A percentile compares a stretch with the other conserved stretches of the same genome.
These are phyloP conservation scores for Siniperca scherzeri DNA, from an alignment of 2,797 vertebrate species.

Conservation along the genomic window DNA sequence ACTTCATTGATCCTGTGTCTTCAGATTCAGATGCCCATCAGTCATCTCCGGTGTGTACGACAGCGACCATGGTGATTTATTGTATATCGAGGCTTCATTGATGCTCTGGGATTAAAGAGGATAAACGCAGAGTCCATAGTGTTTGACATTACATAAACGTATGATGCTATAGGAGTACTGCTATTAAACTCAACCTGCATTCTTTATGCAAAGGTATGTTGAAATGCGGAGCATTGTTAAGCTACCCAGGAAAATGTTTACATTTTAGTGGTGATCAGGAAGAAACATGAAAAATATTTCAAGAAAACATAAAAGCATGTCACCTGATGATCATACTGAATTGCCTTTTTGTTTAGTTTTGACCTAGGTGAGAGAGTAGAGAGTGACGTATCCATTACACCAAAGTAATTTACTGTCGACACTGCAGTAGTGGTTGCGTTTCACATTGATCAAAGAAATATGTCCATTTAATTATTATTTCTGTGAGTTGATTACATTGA, in stretches of 20 bases:
- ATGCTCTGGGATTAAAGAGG: constrained; percentile 11
- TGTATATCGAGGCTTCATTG: constrained; percentile 8
- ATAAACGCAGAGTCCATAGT: not conserved
- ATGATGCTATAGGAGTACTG: not conserved
- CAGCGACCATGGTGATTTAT: constrained; percentile 33
- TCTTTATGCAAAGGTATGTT: not conserved
- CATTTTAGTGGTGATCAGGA: not conserved
- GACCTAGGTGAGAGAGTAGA: not conserved
- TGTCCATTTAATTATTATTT: not conserved
- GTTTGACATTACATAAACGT: not conserved
- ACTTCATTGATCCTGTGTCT: constrained; percentile 55
- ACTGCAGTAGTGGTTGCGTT: not conserved
- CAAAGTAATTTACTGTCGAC: not conserved
- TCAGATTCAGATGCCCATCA: constrained; percentile 42
- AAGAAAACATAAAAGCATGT: not conserved
- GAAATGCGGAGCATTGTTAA: not conserved
- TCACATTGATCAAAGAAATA: not conserved
- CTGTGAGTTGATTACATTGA: not conserved
- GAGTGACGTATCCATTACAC: not conserved
- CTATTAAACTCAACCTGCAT: not conserved
- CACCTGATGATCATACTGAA: too few relatives aligned
- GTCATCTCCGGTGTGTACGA: constrained; percentile 37
- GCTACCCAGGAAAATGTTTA: not conserved
- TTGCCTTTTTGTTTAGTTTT: not conserved
- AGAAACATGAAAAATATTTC: not conserved